A percentile compares a stretch with the other conserved stretches of the same genome.
Conservation (phyloP, 2,888 invertebrate genomes). For the Strigamia crassipes region DNA sequence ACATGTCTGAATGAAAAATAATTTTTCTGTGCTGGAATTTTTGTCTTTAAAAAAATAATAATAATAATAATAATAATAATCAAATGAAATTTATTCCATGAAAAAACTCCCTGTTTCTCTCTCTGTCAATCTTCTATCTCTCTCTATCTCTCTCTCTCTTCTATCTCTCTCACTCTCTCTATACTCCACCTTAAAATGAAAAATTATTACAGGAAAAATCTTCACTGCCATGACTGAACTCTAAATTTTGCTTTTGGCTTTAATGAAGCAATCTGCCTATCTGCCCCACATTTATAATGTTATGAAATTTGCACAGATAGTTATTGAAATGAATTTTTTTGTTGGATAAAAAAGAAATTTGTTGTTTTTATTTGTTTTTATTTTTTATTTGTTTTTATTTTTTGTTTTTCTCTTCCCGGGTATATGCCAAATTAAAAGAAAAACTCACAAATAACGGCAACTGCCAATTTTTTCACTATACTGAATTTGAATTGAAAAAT, state of each 20-base stretch:
- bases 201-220: slow-evolving; percentile 18
- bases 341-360: background rate
- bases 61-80: no score
- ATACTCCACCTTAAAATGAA: background rate
- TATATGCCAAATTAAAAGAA: background rate
- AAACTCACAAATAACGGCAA: background rate
- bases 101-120: background rate
- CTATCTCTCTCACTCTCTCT: no score
- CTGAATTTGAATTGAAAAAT: slow-evolving; percentile 10
- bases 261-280: slow-evolving; percentile 8
- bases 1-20: no score
- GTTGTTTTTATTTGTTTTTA: background rate
- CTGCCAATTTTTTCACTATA: slow-evolving; percentile 10
- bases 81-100: no score
- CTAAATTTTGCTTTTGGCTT: background rate
- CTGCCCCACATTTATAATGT: background rate
- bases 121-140: no score
- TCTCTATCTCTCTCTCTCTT: no score
- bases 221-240: slow-evolving; percentile 43
- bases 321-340: background rate
- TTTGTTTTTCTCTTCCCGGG: background rate
- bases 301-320: slow-evolving; percentile 9
- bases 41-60: background rate
- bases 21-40: no score
- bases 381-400: background rate